Percentiles rank a stretch among this genome's conserved stretches.
These are phyloP conservation scores for Acrossocheilus wenchowensis DNA, from an alignment of 2,797 vertebrate genomes.

Conservation along the genomic window DNA sequence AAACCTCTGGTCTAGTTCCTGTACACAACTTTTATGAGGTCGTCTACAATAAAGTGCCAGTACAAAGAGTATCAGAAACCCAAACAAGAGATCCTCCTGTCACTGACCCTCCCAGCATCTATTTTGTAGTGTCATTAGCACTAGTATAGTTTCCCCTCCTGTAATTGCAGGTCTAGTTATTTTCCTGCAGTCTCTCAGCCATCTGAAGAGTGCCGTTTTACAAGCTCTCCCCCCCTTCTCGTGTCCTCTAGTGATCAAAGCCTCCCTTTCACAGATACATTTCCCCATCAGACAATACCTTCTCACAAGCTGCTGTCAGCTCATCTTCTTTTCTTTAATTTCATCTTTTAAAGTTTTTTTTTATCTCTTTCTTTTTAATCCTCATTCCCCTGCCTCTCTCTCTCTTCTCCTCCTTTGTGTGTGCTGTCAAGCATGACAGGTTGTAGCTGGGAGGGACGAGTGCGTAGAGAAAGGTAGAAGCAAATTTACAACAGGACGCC, in stretches of 20 bases:
- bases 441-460: constrained; percentile 82
- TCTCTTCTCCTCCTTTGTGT: constrained; percentile 77
- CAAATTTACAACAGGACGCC: constrained; percentile 80
- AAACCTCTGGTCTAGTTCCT: not conserved
- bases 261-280: constrained; percentile 72
- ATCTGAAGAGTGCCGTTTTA: constrained; percentile 74
- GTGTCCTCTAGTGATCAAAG: constrained; percentile 80
- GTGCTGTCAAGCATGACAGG: constrained; percentile 80
- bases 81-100: constrained; percentile 24
- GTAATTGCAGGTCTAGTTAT: constrained; percentile 67
- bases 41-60: constrained; percentile 16
- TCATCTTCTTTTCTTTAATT: constrained; percentile 84
- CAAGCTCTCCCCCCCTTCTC: constrained; percentile 69
- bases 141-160: constrained; percentile 59
- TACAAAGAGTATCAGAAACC: constrained; percentile 20
- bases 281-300: constrained; percentile 80
- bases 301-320: constrained; percentile 80
- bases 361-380: constrained; percentile 69
- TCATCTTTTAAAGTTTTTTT: constrained; percentile 81
- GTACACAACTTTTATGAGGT: not conserved
- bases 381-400: constrained; percentile 74
- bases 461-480: constrained; percentile 77
- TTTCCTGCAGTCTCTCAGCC: constrained; percentile 64
- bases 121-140: constrained; percentile 55
- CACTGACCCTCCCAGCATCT: constrained; percentile 48